A percentile compares a stretch with the other conserved stretches of the same genome.
These are phyloP conservation scores for Chamaedrilus cognettii DNA, from an alignment of 2,888 invertebrate species.

Conservation along the genomic window DNA sequence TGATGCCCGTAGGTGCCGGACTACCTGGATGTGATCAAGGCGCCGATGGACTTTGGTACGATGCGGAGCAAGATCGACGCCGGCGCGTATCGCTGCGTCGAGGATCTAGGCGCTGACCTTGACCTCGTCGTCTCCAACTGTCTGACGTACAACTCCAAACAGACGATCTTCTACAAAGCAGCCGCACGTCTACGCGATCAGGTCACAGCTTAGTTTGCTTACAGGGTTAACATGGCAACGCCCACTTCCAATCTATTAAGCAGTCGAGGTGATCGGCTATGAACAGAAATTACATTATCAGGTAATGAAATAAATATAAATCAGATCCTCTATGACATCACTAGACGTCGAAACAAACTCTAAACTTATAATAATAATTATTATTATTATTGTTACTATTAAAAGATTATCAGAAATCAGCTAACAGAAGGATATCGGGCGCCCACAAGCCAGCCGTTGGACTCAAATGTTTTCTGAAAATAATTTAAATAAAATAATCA, in stretches of 20 bases:
- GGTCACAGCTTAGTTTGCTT: too few species aligned
- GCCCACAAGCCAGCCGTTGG: too few species aligned
- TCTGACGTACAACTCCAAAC: slow-evolving; percentile 90
- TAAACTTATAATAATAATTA: too few species aligned
- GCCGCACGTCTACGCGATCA: slow-evolving; percentile 86
- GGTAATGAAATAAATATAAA: too few species aligned
- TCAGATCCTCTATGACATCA: too few species aligned
- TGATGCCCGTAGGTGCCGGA: slow-evolving; percentile 76
- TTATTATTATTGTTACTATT: too few species aligned
- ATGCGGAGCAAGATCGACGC: slow-evolving; percentile 70
- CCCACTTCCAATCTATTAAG: not conserved
- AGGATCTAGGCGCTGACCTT: slow-evolving; percentile 85
- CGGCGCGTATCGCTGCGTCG: slow-evolving; percentile 64
- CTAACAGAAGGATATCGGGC: too few species aligned
- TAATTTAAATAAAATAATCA: too few species aligned
- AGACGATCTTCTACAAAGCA: slow-evolving; percentile 91
- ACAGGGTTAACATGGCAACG: not conserved
- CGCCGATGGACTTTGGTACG: slow-evolving; percentile 87
- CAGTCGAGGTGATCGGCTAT: not conserved
- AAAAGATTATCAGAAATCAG: too few species aligned
- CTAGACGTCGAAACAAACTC: too few species aligned
- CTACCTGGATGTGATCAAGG: slow-evolving; percentile 80
- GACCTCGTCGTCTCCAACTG: slow-evolving; percentile 96
- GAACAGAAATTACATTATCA: too few species aligned
- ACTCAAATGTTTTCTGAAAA: too few species aligned